A percentile compares a stretch with the other conserved stretches of the same genome.
These are phyloP conservation scores for Toxotes chatareus DNA, from an alignment of 2,113 vertebrate species.

Conservation along the genomic window DNA sequence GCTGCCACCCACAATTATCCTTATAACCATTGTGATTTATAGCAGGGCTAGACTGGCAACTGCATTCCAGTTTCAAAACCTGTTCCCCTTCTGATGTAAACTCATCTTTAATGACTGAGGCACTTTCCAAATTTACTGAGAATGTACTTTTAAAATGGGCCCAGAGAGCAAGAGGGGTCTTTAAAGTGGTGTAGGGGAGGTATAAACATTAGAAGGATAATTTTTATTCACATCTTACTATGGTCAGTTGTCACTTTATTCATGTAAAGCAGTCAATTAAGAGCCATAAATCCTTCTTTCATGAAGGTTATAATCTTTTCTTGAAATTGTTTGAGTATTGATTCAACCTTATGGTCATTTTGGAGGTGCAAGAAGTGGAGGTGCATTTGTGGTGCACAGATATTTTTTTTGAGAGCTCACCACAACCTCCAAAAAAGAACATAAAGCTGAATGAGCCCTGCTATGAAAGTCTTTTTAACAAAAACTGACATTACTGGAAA, in stretches of 20 bases:
- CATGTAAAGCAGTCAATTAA: not conserved
- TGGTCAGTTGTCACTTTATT: not conserved
- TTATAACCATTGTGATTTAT: not conserved
- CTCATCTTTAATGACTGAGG: not conserved
- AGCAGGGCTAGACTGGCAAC: not conserved
- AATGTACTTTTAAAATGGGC: not conserved
- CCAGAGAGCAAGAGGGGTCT: not conserved
- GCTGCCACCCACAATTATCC: not conserved
- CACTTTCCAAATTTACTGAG: not conserved
- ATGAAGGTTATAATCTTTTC: not conserved
- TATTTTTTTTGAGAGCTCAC: not conserved
- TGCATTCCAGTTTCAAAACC: not conserved
- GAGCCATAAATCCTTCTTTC: not conserved
- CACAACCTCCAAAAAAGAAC: not conserved
- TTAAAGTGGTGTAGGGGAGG: not conserved
- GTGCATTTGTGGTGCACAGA: not conserved
- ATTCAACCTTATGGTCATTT: not conserved
- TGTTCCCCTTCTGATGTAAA: not conserved
- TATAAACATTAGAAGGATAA: not conserved
- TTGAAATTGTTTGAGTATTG: not conserved
- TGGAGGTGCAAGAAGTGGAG: not conserved
- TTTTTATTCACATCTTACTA: not conserved
- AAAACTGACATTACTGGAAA: too few relatives aligned
- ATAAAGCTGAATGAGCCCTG: not conserved
- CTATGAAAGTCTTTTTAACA: not conserved